Base-by-base conservation (phyloP, 2,888 invertebrate species). In the Nymphalis urticae region DNA sequence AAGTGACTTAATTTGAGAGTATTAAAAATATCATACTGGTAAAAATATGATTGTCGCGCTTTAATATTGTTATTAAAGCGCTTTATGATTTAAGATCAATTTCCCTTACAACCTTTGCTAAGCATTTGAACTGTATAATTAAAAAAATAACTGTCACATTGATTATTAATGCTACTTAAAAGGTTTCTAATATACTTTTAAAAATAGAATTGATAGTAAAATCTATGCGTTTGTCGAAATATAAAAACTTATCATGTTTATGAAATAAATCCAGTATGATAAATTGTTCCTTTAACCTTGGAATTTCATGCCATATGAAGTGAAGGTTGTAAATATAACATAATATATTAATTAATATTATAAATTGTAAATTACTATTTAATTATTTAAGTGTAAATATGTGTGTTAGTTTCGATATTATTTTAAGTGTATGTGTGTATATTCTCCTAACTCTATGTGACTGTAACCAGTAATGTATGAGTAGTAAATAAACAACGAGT, bases 401-500 rank as follows among this genome's bases (percentile, higher is more conserved):
- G 68, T 75, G 72, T 85, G 70, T 72, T 70, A 72, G 70, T 68
- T 53, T 24, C 53, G 53, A 16, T 36, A 56, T 83, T 81, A 78
- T 82, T 58, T 1, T 70, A 70, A 63, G 50, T 64, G 67, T 64
- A 56, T 82, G 85, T 85, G 85, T 88, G 85, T 86, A 84, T 85
- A 86, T 84, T 79, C 73, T 81, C 80, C 79, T 82, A 79, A 76
- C 77, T 79, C 75, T 76, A 77, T 73, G 77, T 78, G 82, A 85
- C 80, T 85, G 83, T 88, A 81, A 76, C 79, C 80, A 75, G 77
- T 80, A 76, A 76, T 73, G 71, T 70, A 73, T 64, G 66, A 66
- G 89, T 89, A 88, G 86, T 82, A 80, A 81, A 79, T 82, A 84
- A 85, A 85, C 80, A 83, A 81, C 86, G 88, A 89, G 89, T 88